Base-by-base conservation (phyloP, 2,888 invertebrate species). In the Xestia rhomboidea region DNA sequence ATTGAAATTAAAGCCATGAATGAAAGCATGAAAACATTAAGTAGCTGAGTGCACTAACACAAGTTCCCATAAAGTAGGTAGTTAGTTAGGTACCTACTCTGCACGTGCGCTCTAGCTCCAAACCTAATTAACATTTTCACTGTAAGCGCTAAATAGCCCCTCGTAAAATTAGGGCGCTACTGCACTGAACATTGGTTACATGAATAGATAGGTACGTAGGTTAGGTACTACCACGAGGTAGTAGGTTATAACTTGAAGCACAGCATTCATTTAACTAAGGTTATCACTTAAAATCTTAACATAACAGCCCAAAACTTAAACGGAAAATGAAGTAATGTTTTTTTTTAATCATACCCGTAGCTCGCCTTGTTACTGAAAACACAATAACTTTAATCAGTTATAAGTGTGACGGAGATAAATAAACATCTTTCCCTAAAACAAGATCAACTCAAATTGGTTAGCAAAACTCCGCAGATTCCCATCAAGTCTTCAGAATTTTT, bases 101-200 rank as follows among this genome's bases (percentile, higher is more conserved):
- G 27, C 66, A 44, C 18, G n/a, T n/a, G 70, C 68, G 46, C 46
- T 54, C 60, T 10, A 51, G 46, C 64, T 62, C 27, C 49, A 54
- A 77, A 81, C 41, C 46, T 77, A 77, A 81, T 82, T 77, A 78
- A 73, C 81, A 73, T 78, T 73, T 81, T 78, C 82, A 66, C 69
- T 78, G 64, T 41, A 13, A 66, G 82, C 49, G 62, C 68, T 73
- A 73, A 82, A 77, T 57, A 81, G 78, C 68, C 24, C 11, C 51
- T 66, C 72, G 34, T 68, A 30, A 71, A 81, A 63, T 77, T 68
- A 27, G 41, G 57, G 38, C 60, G 57, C 60, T 62, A n/a, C 66
- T 81, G 63, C 67, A 71, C 44, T 41, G 51, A 60, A 63, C 30
- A 60, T 60, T 69, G 76, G 60, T 62, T 51, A 64, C 54, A 27